Percentiles rank a stretch among this genome's conserved stretches.
These are phyloP conservation scores for Sebastes matsubarae DNA, from an alignment of 2,797 vertebrate species.

Conservation along the genomic window DNA sequence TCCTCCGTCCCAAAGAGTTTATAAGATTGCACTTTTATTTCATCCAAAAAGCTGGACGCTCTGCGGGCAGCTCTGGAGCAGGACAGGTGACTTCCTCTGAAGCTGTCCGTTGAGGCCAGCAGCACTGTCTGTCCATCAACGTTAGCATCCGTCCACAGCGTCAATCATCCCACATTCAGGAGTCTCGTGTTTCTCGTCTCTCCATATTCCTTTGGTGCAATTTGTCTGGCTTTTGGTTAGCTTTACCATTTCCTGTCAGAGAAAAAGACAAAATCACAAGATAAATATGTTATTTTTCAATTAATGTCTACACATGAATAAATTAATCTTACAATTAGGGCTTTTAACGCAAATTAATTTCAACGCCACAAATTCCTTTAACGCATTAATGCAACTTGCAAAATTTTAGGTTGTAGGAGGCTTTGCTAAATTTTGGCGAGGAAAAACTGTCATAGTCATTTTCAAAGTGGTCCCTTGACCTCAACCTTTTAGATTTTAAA, in stretches of 20 bases:
- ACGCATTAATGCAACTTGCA: too few relatives aligned
- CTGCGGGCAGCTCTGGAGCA: conserved; percentile 28
- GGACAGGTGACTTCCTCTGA: conserved; percentile 7
- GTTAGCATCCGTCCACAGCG: not conserved
- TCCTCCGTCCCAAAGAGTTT: conserved; percentile 46
- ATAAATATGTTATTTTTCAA: not conserved
- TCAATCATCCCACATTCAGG: conserved; percentile 12
- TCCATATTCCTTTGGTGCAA: conserved; percentile 25
- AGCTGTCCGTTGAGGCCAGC: not conserved
- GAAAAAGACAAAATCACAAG: conserved; percentile 4
- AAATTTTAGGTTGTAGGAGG: too few relatives aligned
- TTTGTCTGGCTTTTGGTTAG: conserved; percentile 7
- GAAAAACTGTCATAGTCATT: too few relatives aligned
- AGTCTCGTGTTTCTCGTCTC: conserved; percentile 23
- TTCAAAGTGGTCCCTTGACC: too few relatives aligned
- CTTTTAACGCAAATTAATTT: too few relatives aligned
- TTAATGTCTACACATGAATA: not conserved
- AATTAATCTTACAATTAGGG: too few relatives aligned
- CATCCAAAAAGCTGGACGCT: conserved; percentile 33
- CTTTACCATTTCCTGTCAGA: conserved; percentile 37
- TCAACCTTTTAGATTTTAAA: too few relatives aligned
- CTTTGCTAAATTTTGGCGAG: too few relatives aligned
- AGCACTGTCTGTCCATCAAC: conserved; percentile 6
- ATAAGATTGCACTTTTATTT: conserved; percentile 65
- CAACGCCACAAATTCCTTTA: too few relatives aligned